Conservation (phyloP, 2,113 vertebrate species). For the Erythrocebus patas region DNA sequence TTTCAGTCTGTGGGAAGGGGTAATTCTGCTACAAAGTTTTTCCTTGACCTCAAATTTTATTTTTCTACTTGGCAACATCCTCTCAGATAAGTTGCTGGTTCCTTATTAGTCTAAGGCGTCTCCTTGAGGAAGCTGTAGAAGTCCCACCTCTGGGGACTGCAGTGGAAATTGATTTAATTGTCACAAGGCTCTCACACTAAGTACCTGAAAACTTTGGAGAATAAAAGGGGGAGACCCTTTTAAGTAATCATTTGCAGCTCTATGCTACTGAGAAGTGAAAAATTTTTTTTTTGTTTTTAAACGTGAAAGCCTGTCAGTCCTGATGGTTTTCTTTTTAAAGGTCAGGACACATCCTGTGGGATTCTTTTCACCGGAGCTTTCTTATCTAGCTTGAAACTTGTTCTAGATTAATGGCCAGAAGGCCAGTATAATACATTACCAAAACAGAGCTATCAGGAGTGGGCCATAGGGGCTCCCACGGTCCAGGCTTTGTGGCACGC, state of each 20-base stretch:
- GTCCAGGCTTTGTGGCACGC: no score
- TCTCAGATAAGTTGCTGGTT: not conserved
- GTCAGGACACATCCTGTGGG: not conserved
- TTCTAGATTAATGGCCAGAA: not conserved
- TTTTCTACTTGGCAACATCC: constrained; percentile 7
- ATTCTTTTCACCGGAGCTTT: not conserved
- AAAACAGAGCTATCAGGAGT: not conserved
- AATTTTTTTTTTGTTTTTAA: not conserved
- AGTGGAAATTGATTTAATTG: constrained; percentile 63
- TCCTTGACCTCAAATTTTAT: constrained; percentile 54
- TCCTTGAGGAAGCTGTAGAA: constrained; percentile 22
- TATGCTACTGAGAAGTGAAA: not conserved
- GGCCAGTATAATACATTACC: not conserved
- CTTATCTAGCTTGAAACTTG: not conserved
- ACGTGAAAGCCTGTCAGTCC: not conserved
- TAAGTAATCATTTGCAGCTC: constrained; percentile 23
- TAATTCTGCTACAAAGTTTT: constrained; percentile 48
- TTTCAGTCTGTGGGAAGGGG: constrained; percentile 19
- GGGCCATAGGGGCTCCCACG: no score
- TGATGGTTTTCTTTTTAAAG: constrained; percentile 56
- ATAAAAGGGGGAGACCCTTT: not conserved
- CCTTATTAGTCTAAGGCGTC: constrained; percentile 21
- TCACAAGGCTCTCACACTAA: constrained; percentile 43
- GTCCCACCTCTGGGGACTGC: not conserved
- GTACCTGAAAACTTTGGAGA: constrained; percentile 49